phyloP scores from a whole-genome alignment of 2,113 vertebrate genomes.

The Oreochromis spilurus region DNA sequence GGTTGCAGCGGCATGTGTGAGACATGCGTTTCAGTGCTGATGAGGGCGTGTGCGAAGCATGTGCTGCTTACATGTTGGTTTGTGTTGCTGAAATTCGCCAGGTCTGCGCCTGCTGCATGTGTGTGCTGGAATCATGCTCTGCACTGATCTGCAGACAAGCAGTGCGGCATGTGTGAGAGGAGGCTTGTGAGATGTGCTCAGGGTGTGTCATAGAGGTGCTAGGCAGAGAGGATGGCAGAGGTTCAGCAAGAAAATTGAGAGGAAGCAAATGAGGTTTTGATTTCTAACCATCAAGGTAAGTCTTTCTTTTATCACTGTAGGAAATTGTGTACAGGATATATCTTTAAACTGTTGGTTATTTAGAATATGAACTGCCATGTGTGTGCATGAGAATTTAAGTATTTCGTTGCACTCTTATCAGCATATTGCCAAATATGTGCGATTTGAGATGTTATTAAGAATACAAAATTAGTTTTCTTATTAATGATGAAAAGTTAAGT shows the following conservation, averaged over 20 bases:
- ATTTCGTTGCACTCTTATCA: background rate
- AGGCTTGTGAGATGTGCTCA: constrained; percentile 13
- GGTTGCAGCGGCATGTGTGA: constrained; percentile 1
- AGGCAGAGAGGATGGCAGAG: constrained; percentile 14
- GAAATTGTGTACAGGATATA: background rate
- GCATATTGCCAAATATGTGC: background rate
- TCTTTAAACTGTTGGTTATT: background rate
- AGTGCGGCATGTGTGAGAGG: constrained; percentile 24
- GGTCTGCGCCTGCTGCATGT: constrained; percentile 6
- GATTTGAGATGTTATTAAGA: background rate
- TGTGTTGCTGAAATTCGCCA: background rate
- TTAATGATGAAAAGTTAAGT: background rate
- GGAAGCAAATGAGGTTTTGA: background rate
- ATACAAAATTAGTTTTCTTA: background rate
- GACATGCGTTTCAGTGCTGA: background rate
- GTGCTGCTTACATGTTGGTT: background rate
- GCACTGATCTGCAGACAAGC: constrained; percentile 31
- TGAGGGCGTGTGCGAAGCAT: background rate
- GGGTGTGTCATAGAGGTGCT: constrained; percentile 49
- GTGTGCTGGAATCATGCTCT: constrained; percentile 2
- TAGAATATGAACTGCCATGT: background rate
- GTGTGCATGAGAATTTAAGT: background rate
- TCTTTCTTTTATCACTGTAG: background rate
- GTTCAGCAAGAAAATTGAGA: background rate
- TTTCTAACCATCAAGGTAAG: constrained; percentile 41